Base-by-base conservation (phyloP, 2,888 invertebrate species). In the Lycocerus yunnanus region DNA sequence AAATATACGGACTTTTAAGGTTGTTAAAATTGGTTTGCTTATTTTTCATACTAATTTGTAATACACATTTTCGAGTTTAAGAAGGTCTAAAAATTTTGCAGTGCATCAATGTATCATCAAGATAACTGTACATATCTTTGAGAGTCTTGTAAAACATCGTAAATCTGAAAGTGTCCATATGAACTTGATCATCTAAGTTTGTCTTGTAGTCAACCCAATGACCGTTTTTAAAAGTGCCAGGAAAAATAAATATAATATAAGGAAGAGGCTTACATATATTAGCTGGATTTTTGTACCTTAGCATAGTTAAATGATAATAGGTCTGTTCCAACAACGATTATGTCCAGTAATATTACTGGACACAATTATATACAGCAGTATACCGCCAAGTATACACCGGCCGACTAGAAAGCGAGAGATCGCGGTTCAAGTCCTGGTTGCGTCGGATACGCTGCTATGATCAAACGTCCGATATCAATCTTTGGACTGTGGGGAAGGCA, bases 121-220 rank as follows among this genome's bases (percentile, higher is more conserved):
- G 86, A 87, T 93, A 27, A 91, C 91, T 11, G 90, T 90, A n/a
- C 59, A 86, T 90, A 20, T 88, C 92, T 1, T 82, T 93, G 66
- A 90, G 92, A 81, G 91, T 81, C 82, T 93, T 10, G 81, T 93
- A 80, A 82, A 88, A 3, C 86, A 88, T 79, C 88, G 88, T 0
- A 71, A 27, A 61, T 11, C 66, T 79, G 15, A 68, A 76, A 73
- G 66, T 79, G n/a, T 27, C 77, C 80, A 9, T 16, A 79, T 21
- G 77, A 81, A 73, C 73, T 58, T 72, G 72, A 73, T n/a, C n/a
- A n/a, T n/a, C n/a, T n/a, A n/a, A n/a, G n/a, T n/a, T n/a, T n/a
- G n/a, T n/a, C n/a, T 8, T 63, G 81, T 70, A 18, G 66, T 20
- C 70, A 68, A 9, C 80, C 80, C 71, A 78, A 75, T 63, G n/a